Evolutionary conservation across 1,140 invertebrate genomes (phyloP), one percentile per base, ranked within the genome.

Genomic region (Aradophagus sp.): DNA sequence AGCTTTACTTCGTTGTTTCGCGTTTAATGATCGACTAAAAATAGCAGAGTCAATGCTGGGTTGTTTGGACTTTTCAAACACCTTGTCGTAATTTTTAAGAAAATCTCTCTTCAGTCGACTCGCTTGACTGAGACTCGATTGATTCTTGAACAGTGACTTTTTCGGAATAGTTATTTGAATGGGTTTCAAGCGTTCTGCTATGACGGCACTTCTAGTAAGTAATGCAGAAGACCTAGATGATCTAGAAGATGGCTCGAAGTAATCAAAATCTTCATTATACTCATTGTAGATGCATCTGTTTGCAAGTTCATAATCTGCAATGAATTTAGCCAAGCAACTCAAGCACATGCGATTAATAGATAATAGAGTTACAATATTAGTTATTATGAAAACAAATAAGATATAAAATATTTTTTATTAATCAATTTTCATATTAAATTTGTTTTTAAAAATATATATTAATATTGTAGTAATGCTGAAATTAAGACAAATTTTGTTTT

Each of bases 271-370:
- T 20, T 29, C 15, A 2, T 44, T 53, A 67, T 52, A 67, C 42
- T 68, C 47, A 70, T 66, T 74, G 76, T 65, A 72, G 76, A 65
- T 75, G 39, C 32, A 75, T 41, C 59, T 72, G 67, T 77, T 77
- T 50, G 62, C 55, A 29, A 62, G 41, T 69, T 61, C 71, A 72
- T 38, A 47, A 84, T 83, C 82, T 83, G 82, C 48, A 84, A 84
- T 44, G 52, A 82, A 55, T 77, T 75, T 48, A 75, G 62, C 77
- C 76, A 75, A 78, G 55, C 66, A 75, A 50, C 73, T 78, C 53
- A 76, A 58, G 62, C 71, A 14, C 16, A 10, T 52, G 35, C 26
- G 26, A 50, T 5, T n/a, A n/a, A n/a, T n/a, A n/a, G n/a, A n/a
- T n/a, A n/a, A n/a, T n/a, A n/a, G n/a, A n/a, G n/a, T n/a, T n/a